Conservation (phyloP, 2,113 vertebrate genomes). For the Hemicordylus capensis region DNA sequence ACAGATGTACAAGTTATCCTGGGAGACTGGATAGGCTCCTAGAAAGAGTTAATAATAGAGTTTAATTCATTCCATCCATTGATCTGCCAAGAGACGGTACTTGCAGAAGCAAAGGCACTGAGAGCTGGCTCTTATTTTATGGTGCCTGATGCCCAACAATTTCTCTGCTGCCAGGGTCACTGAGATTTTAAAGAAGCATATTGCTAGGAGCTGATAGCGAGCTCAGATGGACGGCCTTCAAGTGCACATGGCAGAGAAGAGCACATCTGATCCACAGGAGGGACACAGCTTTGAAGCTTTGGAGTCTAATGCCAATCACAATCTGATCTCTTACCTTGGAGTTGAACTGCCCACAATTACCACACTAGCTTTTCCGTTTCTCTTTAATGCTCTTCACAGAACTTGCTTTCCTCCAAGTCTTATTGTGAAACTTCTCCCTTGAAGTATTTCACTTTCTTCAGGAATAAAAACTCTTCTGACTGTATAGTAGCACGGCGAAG, state of each 20-base stretch:
- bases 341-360: neutral
- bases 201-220: neutral
- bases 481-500: no score
- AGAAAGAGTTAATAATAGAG: neutral
- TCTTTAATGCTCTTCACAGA: neutral
- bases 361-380: neutral
- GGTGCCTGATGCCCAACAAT: neutral
- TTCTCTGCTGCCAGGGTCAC: neutral
- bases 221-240: neutral
- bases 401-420: neutral
- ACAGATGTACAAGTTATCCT: neutral
- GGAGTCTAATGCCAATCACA: neutral
- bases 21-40: no score
- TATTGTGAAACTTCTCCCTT: no score
- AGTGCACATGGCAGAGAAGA: neutral
- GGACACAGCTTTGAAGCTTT: neutral
- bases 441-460: no score
- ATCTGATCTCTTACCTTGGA: neutral
- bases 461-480: no score
- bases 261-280: neutral
- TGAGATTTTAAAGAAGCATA: neutral
- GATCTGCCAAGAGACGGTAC: neutral
- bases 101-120: neutral
- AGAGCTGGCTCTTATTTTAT: neutral
- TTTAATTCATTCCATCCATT: no score